Evolutionary conservation across 2,113 vertebrate species (phyloP), one percentile per base, ranked within the genome.

Genomic region (Ctenomys sociabilis): DNA sequence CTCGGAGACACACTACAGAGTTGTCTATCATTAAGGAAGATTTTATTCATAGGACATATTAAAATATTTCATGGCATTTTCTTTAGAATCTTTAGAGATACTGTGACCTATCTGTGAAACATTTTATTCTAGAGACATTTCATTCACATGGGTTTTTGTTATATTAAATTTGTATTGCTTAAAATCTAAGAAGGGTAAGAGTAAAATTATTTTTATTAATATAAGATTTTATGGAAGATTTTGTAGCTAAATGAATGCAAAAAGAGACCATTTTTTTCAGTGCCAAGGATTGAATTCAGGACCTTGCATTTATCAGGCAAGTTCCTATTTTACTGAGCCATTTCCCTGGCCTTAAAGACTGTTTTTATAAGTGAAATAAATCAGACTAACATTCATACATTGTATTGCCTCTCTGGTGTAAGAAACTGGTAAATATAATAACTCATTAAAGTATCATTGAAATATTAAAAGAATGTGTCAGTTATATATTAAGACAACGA

Each of bases 121-220:
- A 14, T 87, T 96, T 80, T 28, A 49, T 68, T 94, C 96, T 93
- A 84, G 77, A 13, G 91, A 43, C 52, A 87, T 6, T 78, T 70
- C 7, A 92, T 89, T 72, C 40, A 73, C 9, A 19, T 75, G 17
- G 28, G 32, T 19, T 95, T 96, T 94, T 28, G 78, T 19, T 75
- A 88, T 84, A 28, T 72, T 85, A 37, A 11, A 0, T 78, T 57
- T 66, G 21, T 37, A 32, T 30, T 72, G n/a, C 49, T 92, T 82
- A 40, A 54, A 24, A 83, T 64, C 21, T 90, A 96, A 78, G 77
- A 26, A n/a, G 70, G 52, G 11, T 11, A 22, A 54, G 16, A 52
- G 16, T 28, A 82, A 90, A 14, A 57, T 19, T 19, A 4, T 8
- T 85, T 4, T 68, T 12, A n/a, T 37, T 84, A 77, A 80, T 63